A percentile compares a stretch with the other conserved stretches of the same genome.
phyloP scores from a whole-genome alignment of 2,113 vertebrate species.

The Cephalopterus ornatus region DNA sequence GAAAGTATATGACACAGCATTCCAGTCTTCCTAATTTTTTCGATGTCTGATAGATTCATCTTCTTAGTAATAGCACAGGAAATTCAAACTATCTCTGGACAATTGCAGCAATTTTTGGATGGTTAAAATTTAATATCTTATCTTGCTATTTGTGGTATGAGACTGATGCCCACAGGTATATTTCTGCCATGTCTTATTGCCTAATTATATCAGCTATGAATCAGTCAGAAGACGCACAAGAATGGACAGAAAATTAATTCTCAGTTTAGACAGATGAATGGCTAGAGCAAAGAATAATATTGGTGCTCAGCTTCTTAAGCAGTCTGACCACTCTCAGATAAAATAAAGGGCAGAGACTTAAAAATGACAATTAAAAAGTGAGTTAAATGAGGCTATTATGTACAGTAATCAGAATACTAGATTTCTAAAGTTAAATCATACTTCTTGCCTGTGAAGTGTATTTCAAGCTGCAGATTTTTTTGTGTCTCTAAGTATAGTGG shows the following conservation, averaged over 20 bases:
- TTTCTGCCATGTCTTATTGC: neutral
- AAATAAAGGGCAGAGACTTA: neutral
- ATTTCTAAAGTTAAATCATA: neutral
- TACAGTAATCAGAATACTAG: neutral
- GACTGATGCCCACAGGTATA: neutral
- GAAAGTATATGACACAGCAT: neutral
- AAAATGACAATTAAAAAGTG: neutral
- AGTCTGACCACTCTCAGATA: neutral
- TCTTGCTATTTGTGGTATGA: neutral
- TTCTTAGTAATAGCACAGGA: neutral
- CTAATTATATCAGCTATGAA: neutral
- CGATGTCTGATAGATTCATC: neutral
- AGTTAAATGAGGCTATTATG: neutral
- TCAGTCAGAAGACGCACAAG: neutral
- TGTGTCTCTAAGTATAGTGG: neutral
- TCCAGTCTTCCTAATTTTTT: neutral
- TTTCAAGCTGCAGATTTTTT: neutral
- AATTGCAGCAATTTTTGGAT: neutral
- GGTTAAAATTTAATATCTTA: neutral
- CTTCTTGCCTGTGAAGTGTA: neutral
- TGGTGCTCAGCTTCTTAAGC: neutral
- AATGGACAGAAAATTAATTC: neutral
- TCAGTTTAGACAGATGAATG: neutral
- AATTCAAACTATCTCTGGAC: neutral
- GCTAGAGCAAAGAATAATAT: neutral